Evolutionary conservation across 2,888 invertebrate species (phyloP), one percentile per base, ranked within the genome.

Genomic region (Phortica okadai): DNA sequence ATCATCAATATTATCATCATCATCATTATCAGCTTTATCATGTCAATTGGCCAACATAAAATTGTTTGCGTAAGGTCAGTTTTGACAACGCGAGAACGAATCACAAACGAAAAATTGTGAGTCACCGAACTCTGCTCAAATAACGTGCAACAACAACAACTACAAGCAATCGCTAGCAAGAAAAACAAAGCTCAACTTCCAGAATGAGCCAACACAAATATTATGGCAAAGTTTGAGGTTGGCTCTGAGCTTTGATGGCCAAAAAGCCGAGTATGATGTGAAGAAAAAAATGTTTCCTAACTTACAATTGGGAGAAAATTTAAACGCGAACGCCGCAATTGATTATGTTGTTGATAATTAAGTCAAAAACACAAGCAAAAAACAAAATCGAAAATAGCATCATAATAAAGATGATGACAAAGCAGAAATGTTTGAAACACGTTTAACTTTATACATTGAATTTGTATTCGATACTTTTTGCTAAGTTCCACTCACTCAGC

Each of bases 21-120:
- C 2, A 33, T 33, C 33, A 33, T 1, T 1, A 50, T 50, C 2
- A 11, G 8, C 1, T 1, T 2, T 50, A 8, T 6, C 14, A 50
- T 50, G 50, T 11, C 2, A 50, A 50, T 50, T 8, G 50, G 2
- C 3, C 33, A 66, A 77, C 73, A 80, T 81, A 83, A 82, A 84
- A 84, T 86, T 87, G 83, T 76, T 84, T 86, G 80, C 84, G 80
- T 83, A 81, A 87, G 86, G 84, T 85, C 84, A 80, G 80, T 67
- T 25, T 54, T 73, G 41, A 7, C 7, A 16, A 50, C 2, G 50
- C 10, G 8, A 25, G 21, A 1, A 8, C 33, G 25, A 21, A 62
- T 50, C 8, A 50, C 14, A 8, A 14, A 62, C 6, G 16, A 21
- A 21, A 62, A 45, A 42, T 74, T 74, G 59, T n/a, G 62, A 33